These are phyloP conservation scores for Acanthochromis polyacanthus DNA, from an alignment of 2,113 vertebrate species.

Conservation along the genomic window DNA sequence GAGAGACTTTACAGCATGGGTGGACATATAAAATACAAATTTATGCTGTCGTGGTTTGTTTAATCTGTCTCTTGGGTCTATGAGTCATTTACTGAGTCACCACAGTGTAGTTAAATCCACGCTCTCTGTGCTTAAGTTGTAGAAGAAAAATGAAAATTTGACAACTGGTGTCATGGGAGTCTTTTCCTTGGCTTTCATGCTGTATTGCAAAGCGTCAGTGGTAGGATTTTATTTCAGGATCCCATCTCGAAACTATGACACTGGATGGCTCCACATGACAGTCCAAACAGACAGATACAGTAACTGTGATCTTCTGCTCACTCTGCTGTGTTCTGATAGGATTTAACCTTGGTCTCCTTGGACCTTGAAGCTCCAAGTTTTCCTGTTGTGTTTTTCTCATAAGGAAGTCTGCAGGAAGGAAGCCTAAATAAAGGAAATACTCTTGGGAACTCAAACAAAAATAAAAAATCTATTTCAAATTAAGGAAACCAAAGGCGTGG, in stretches of 20 bases:
- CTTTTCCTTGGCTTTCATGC: background rate
- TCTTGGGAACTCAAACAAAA: background rate
- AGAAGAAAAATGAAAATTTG: background rate
- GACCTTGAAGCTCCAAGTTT: background rate
- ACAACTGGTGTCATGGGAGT: background rate
- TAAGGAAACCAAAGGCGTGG: background rate
- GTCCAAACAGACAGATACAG: background rate
- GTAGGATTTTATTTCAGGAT: conserved; percentile 5
- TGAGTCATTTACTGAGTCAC: conserved; percentile 11
- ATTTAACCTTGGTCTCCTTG: background rate
- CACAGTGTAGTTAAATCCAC: background rate
- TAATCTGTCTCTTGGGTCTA: background rate
- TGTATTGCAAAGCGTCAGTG: background rate
- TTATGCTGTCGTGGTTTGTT: accelerated
- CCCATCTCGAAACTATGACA: background rate
- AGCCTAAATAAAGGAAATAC: background rate
- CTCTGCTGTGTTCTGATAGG: background rate
- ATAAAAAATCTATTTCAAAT: background rate
- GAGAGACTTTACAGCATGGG: background rate
- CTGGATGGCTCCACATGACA: background rate
- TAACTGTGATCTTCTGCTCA: background rate
- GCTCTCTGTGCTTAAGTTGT: background rate
- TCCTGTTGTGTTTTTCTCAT: conserved; percentile 7
- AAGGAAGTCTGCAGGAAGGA: background rate
- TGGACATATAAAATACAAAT: background rate